Evolutionary conservation across 2,797 vertebrate species (phyloP).

Genomic region (Sphaeramia orbicularis): DNA sequence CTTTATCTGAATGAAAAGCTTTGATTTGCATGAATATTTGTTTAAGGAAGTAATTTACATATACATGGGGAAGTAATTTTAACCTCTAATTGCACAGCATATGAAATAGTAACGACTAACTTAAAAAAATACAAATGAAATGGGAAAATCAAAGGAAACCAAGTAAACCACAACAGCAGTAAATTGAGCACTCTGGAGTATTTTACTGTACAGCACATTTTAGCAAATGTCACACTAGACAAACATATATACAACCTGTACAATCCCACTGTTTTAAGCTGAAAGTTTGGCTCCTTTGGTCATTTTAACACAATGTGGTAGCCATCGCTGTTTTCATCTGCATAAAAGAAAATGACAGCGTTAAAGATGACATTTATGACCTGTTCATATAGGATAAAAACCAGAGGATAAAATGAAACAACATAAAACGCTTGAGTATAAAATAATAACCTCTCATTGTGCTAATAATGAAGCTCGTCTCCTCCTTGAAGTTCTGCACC

Average conservation of each 20-base stretch:
- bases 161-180: constrained; percentile 11
- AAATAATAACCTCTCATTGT: constrained; percentile 88
- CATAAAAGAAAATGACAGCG: constrained; percentile 4
- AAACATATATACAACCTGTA: constrained; percentile 64
- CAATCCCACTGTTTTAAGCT: constrained; percentile 25
- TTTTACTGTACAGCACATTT: constrained; percentile 1
- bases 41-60: not conserved
- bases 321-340: constrained; percentile 72
- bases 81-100: constrained; percentile 29
- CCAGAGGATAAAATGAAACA: not conserved
- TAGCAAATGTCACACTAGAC: constrained; percentile 6
- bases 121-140: constrained; percentile 33
- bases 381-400: not conserved
- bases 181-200: constrained; percentile 19
- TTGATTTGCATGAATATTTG: not conserved
- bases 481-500: constrained; percentile 95
- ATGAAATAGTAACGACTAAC: constrained; percentile 49
- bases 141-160: not conserved
- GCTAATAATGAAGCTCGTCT: constrained; percentile 92
- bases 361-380: not conserved
- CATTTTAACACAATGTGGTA: constrained; percentile 76
- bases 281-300: constrained; percentile 23
- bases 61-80: constrained; percentile 6
- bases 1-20: constrained; percentile 25
- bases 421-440: not conserved